Evolutionary conservation across 1,140 invertebrate genomes (phyloP), one percentile per base, ranked within the genome.

Genomic region (Pseudomyrmex cubaensis): DNA sequence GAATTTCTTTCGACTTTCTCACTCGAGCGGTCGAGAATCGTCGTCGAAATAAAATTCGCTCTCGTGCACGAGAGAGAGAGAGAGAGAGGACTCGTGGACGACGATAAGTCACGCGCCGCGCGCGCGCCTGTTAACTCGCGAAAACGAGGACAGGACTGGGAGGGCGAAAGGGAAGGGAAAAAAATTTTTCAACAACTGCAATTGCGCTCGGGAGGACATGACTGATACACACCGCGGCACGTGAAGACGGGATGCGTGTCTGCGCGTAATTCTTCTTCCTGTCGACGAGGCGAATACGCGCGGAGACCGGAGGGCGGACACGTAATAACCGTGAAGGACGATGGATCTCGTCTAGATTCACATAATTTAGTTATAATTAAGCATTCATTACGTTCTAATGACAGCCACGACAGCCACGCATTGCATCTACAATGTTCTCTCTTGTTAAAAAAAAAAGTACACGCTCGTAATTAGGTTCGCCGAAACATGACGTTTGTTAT

Each of bases 261-360:
- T 22, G 74, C 22, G 46, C 61, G 82, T 85, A 85, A 86, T 86
- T 54, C 74, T 69, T 86, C 83, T 82, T 85, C 66, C 57, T 61
- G 76, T 80, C 66, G 10, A 1, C 54, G 7, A 22, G 35, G 17
- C 3, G 76, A 66, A 59, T 69, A 63, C 57, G 22, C 44, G 3
- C n/a, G 20, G 46, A 46, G 59, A 8, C 61, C 22, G 35, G 0
- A 35, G 25, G 13, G 35, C 7, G 35, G 2, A 50, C 15, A 66
- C 12, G 17, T 77, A 77, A 77, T 77, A 77, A 77, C 75, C 35
- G 7, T 25, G 63, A 56, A 20, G 75, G 63, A 77, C 74, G 62
- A 77, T 78, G 35, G 35, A 78, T 44, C 54, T 59, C 35, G 76
- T 48, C 54, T 56, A 7, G 63, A 48, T 15, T 15, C 52, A 20